Conservation (phyloP, 2,888 invertebrate genomes). For the Icerya purchasi region DNA sequence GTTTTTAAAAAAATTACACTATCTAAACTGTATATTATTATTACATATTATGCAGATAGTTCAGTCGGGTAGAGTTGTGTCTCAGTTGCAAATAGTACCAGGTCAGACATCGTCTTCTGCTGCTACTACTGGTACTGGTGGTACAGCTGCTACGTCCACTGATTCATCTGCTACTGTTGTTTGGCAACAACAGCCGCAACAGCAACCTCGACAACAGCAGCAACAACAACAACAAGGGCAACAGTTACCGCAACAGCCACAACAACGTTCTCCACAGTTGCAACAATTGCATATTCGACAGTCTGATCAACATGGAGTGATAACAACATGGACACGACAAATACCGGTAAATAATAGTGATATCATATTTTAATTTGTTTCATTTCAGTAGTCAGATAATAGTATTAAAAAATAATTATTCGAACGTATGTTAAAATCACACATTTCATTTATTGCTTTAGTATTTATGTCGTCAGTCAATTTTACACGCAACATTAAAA, state of each 20-base stretch:
- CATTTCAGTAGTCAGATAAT: too few species aligned
- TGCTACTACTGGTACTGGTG: background rate
- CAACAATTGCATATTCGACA: conserved; percentile 15
- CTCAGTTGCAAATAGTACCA: background rate
- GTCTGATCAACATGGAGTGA: conserved; percentile 7
- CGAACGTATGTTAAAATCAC: too few species aligned
- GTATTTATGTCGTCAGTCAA: too few species aligned
- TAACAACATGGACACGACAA: conserved; percentile 7
- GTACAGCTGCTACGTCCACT: background rate
- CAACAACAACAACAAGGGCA: conserved; percentile 14
- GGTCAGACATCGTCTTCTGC: background rate
- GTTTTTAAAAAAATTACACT: too few species aligned
- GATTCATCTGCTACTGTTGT: background rate
- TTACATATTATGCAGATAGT: too few species aligned
- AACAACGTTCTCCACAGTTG: conserved; percentile 13
- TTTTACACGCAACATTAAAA: too few species aligned
- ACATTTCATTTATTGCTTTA: too few species aligned
- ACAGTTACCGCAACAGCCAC: conserved; percentile 3
- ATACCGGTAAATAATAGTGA: conserved; percentile 6
- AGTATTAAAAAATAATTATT: too few species aligned
- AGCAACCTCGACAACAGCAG: conserved; percentile 3
- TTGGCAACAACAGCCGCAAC: conserved; percentile 16
- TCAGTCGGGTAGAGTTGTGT: too few species aligned
- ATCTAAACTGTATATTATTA: too few species aligned
- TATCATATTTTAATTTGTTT: too few species aligned